Base-by-base conservation (phyloP, 2,797 vertebrate genomes). In the Gila robusta region DNA sequence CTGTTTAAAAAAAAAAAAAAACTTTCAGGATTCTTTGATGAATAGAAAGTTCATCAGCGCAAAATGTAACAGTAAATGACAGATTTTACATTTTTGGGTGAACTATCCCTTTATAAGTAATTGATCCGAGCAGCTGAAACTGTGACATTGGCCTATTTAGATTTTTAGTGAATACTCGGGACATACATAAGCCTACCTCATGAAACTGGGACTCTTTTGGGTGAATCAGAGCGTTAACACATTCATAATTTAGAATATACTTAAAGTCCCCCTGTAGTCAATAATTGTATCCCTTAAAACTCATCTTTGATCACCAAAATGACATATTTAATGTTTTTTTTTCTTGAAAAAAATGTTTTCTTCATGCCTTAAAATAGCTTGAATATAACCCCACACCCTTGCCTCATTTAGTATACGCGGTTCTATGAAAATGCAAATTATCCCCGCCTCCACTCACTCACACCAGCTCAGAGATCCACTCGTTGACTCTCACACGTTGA, bases 171-270 rank as follows among this genome's bases (percentile, higher is more conserved):
- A 66, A 44, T 19, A 66, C 39, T 64, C 3, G 0, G 59, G 59
- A 66, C 37, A 66, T 49, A 49, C 47, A 47, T 49, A 17, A 16
- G 47, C 47, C 47, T n/a, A 44, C 2, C 39, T 32, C 62, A 6
- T 35, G 17, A 66, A 66, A 67, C 17, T 21, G 14, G 37, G 23
- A 79, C 41, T 67, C 39, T 11, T 19, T 78, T 7, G 19, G 17
- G 80, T 41, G 10, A 56, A 82, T 2, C 3, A 17, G 73, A 28
- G 47, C 26, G 2, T 66, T 67, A 80, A n/a, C 37, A 14, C 41
- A 47, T 80, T 49, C 44, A 49, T 80, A 67, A 80, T 80, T 66
- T 49, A 67, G 59, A 7, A 49, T 49, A 32, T 28, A 59, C 35
- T 70, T 44, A 16, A 44, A 49, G 47, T 49, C 47, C 47, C 47